These are phyloP conservation scores for Heliconius cydno DNA, from an alignment of 2,888 invertebrate species.

Conservation along the genomic window DNA sequence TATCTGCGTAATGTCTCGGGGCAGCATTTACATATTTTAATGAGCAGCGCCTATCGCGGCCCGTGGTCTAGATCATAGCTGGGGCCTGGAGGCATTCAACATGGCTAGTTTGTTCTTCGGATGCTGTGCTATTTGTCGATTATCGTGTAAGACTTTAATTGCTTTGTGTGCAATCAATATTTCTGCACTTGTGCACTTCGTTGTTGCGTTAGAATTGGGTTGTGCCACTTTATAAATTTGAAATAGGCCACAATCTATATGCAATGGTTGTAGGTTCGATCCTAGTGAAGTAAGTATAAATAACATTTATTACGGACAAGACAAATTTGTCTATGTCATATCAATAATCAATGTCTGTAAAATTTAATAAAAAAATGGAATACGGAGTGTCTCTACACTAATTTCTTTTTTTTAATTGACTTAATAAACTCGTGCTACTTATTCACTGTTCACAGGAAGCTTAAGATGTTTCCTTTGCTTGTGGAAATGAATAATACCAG, in stretches of 20 bases:
- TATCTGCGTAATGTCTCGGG: constrained; percentile 82
- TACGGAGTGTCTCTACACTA: background rate
- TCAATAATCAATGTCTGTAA: background rate
- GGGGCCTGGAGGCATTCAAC: constrained; percentile 37
- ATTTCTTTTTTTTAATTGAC: background rate
- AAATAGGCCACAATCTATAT: background rate
- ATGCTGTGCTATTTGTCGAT: constrained; percentile 47
- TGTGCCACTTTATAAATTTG: background rate
- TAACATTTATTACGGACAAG: background rate
- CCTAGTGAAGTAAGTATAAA: background rate
- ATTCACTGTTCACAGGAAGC: background rate
- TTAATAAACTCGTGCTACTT: background rate
- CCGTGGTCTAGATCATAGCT: constrained; percentile 52
- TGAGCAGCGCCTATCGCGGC: constrained; percentile 76
- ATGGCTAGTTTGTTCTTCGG: constrained; percentile 46
- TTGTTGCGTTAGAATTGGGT: background rate
- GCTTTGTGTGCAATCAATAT: constrained; percentile 31
- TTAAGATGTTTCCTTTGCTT: background rate
- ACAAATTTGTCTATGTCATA: background rate
- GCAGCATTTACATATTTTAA: constrained; percentile 82
- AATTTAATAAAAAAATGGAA: background rate
- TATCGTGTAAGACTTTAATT: constrained; percentile 44
- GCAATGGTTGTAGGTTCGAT: background rate
- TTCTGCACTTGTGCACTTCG: constrained; percentile 16
- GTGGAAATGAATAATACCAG: background rate